Evolutionary conservation across 1,140 invertebrate species (phyloP), one percentile per base, ranked within the genome.

Genomic region (Vanessa tameamea): DNA sequence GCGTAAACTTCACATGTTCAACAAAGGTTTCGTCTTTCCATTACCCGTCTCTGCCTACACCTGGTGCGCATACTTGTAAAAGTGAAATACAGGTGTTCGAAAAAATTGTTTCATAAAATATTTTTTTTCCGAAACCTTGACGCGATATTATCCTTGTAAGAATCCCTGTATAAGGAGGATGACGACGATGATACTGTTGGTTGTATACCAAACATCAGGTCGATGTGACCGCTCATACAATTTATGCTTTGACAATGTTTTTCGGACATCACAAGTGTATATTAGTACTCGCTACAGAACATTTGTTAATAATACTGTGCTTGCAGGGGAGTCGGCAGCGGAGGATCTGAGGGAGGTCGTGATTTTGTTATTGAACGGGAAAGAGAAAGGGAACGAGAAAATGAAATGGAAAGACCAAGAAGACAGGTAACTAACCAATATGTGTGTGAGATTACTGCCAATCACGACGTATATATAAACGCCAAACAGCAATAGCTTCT

Each of bases 341-440:
- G 84, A 2, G 88, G 87, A 9, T 77, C 84, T 11, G 89, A 90
- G n/a, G 81, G 81, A 5, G 80, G 79, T 2, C 84, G 92, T 0
- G 92, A 93, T 84, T 93, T 93, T 78, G 82, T 93, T 47, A 93
- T 93, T 72, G 91, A 93, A 72, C 74, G 88, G 16, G 90, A 92
- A 75, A 74, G 92, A 55, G 92, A 93, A 72, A 79, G 90, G 16
- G 92, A 93, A 67, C 78, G 87, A 47, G 88, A 89, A 59, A 85
- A 77, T 64, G 87, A 88, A 55, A 87, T 82, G 47, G 92, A 88
- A 3, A 78, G 89, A 69, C 90, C 90, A 3, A 80, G 91, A 8
- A 82, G 89, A 76, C 91, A 93, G 84, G 91, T 92, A 64, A 43
- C 37, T 43, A 43, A 43, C 7, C 37, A 11, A 43, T 0, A 0